Percentiles rank a stretch among this genome's conserved stretches.
These are phyloP conservation scores for Drosophila varians DNA, from an alignment of 1,140 invertebrate species.

Conservation along the genomic window DNA sequence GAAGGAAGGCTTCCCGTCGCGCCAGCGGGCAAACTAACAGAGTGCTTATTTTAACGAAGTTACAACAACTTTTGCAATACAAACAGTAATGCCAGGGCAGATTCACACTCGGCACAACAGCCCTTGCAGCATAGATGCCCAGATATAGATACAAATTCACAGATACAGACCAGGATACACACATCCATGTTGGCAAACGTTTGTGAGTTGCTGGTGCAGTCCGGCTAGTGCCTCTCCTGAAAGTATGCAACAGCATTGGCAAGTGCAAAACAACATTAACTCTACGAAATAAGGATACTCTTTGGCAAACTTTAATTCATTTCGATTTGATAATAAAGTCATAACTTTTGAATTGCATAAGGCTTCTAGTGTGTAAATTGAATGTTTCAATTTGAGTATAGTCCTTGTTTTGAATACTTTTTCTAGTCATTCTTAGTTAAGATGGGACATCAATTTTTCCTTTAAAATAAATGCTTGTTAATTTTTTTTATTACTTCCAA, in stretches of 20 bases:
- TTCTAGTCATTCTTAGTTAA: too few species aligned
- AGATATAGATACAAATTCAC: conserved; percentile 14
- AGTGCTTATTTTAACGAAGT: conserved; percentile 81
- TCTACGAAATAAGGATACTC: conserved; percentile 33
- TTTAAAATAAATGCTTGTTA: too few species aligned
- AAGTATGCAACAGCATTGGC: conserved; percentile 62
- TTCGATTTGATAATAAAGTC: too few species aligned
- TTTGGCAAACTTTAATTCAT: conserved; percentile 1
- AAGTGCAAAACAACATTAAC: neutral
- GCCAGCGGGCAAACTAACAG: conserved; percentile 77
- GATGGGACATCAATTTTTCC: too few species aligned
- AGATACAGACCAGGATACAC: conserved; percentile 18
- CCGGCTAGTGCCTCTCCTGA: conserved; percentile 50
- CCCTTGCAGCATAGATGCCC: conserved; percentile 38
- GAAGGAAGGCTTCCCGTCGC: conserved; percentile 46
- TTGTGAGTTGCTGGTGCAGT: conserved; percentile 35
- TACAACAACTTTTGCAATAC: conserved; percentile 81
- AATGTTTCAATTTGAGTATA: too few species aligned
- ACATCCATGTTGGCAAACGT: neutral
- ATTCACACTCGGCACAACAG: conserved; percentile 75
- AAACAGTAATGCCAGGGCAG: conserved; percentile 79
- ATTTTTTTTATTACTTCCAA: too few species aligned
- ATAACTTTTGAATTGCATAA: too few species aligned
- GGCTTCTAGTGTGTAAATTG: too few species aligned
- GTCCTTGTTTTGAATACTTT: too few species aligned